Evolutionary conservation across 1,140 invertebrate genomes (phyloP).

Genomic region (Lamellibrachia luymesi): DNA sequence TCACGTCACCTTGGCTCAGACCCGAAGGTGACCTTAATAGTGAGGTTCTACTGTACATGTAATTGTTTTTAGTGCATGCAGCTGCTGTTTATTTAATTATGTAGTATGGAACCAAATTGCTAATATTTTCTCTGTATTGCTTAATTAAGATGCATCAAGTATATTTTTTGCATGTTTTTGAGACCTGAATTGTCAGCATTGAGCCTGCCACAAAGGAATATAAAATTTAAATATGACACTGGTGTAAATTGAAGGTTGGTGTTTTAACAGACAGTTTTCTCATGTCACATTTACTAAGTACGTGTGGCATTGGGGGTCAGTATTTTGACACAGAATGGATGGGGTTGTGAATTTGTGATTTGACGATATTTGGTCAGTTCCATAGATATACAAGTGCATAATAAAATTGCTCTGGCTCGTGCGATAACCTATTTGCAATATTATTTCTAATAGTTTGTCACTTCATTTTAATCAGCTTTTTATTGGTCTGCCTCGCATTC

Average conservation of each 20-base stretch:
- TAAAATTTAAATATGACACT: neutral
- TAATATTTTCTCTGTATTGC: neutral
- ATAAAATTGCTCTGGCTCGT: too few relatives aligned
- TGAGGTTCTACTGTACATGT: too few relatives aligned
- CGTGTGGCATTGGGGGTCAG: too few relatives aligned
- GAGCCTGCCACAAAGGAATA: neutral
- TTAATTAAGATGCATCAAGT: too few relatives aligned
- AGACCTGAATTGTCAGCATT: neutral
- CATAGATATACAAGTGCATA: too few relatives aligned
- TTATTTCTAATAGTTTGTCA: neutral
- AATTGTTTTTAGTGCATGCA: neutral
- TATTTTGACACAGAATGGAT: too few relatives aligned
- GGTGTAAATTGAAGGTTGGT: neutral
- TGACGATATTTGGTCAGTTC: too few relatives aligned
- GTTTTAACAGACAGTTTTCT: neutral
- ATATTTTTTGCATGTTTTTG: neutral
- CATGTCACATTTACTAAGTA: too few relatives aligned
- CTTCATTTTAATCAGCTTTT: neutral
- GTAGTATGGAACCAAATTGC: neutral
- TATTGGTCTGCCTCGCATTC: neutral
- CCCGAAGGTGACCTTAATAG: too few relatives aligned
- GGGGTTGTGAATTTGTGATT: too few relatives aligned
- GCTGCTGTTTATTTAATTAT: neutral
- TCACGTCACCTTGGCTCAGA: too few relatives aligned
- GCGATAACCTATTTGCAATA: neutral